Conservation (phyloP, 2,888 invertebrate species). For the Coelogynopora nodosa region DNA sequence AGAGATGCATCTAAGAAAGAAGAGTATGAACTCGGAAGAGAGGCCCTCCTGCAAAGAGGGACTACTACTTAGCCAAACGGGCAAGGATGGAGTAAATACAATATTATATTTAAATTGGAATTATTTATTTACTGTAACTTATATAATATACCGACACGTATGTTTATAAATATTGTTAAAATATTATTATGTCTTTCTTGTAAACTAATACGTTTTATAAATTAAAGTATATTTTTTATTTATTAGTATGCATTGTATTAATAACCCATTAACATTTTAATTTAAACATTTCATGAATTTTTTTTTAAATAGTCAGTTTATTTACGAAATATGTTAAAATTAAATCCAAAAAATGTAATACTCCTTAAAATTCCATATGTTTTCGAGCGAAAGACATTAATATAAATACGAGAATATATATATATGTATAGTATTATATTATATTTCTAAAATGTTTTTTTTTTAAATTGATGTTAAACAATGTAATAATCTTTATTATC, state of each 20-base stretch:
- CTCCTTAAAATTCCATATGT: background rate
- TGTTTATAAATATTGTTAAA: background rate
- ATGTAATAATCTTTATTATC: background rate
- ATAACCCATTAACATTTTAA: background rate
- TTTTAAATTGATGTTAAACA: background rate
- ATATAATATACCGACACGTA: too few relatives aligned
- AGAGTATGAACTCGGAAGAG: background rate
- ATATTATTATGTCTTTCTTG: background rate
- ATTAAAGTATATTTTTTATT: background rate
- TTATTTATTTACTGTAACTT: too few relatives aligned
- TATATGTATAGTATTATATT: too few relatives aligned
- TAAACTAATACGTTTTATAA: background rate
- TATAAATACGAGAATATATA: too few relatives aligned
- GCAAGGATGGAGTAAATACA: background rate
- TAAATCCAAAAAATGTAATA: too few relatives aligned
- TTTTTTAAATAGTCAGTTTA: too few relatives aligned
- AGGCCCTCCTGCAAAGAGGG: background rate
- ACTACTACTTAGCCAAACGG: background rate
- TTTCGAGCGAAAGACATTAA: background rate
- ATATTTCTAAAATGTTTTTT: too few relatives aligned
- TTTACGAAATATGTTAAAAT: too few relatives aligned
- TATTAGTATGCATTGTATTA: background rate
- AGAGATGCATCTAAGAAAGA: background rate
- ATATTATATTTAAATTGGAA: background rate
- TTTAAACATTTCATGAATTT: too few relatives aligned